Conservation (phyloP, 1,140 invertebrate species). For the Aradophagus sp. region DNA sequence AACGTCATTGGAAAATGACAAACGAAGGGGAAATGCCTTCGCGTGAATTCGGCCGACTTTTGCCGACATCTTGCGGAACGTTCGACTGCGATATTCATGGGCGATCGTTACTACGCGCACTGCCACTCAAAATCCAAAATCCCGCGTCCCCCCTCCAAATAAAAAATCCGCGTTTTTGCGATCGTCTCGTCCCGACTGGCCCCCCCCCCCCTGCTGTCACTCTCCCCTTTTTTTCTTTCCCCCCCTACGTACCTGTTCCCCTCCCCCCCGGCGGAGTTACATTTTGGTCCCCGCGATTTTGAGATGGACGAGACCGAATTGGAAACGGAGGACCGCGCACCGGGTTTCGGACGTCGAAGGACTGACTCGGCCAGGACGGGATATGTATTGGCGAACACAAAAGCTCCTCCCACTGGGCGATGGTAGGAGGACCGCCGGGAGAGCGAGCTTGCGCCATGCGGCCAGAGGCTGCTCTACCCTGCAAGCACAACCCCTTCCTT, state of each 20-base stretch:
- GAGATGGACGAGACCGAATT: conserved; percentile 19
- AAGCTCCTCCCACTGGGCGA: conserved; percentile 70
- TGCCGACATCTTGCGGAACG: too few species aligned
- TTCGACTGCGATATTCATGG: too few species aligned
- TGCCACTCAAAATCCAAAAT: too few species aligned
- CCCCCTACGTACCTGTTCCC: conserved; percentile 13
- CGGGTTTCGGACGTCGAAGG: conserved; percentile 70
- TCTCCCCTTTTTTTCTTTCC: too few species aligned
- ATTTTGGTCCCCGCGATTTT: conserved; percentile 32
- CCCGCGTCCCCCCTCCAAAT: too few species aligned
- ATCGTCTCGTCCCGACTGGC: too few species aligned
- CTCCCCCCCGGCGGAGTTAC: conserved; percentile 16
- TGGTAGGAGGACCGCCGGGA: conserved; percentile 65
- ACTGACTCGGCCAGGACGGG: conserved; percentile 63
- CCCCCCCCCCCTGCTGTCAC: too few species aligned
- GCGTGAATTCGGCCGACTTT: too few species aligned
- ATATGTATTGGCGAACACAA: conserved; percentile 70
- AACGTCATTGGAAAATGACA: too few species aligned
- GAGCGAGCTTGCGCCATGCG: conserved; percentile 67
- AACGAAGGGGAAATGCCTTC: too few species aligned
- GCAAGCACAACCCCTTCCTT: conserved; percentile 69
- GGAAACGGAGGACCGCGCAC: conserved; percentile 57
- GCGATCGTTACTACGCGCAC: too few species aligned
- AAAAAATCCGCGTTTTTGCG: too few species aligned
- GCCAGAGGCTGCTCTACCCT: conserved; percentile 36